Evolutionary conservation across 2,113 vertebrate genomes (phyloP), one percentile per base, ranked within the genome.

Genomic region (Microtus pennsylvanicus): DNA sequence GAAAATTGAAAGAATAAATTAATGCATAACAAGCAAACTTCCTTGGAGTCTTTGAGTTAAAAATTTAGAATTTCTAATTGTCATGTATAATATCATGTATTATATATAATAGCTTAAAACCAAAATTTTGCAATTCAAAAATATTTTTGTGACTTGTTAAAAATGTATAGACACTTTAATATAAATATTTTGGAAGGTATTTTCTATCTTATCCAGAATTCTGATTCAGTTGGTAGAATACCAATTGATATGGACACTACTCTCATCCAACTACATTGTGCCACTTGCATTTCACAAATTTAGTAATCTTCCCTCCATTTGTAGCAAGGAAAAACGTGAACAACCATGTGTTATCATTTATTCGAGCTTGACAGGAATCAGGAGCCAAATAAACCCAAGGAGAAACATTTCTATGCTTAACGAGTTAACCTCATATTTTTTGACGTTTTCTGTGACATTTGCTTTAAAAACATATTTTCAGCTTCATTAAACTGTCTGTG

Each of bases 371-470:
- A 97, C 92, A 97, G 92, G 97, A 98, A 97, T 98, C 97, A 98
- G 75, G 38, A 97, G 83, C 86, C 93, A 98, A 98, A 95, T 0
- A 2, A 97, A 98, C 97, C 93, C 61, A 90, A 98, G 87, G 90
- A 97, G 91, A 97, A 90, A 85, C 80, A 98, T 97, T 97, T 94
- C 88, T 97, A 45, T 97, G 87, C 97, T 89, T 98, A 97, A 97
- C 95, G 95, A 96, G 72, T 52, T 97, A 98, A 94, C 81, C 85
- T 97, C 86, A 96, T 1, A 0, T 94, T 92, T 61, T 92, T 97
- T 97, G 97, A 97, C 55, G 63, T 97, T 97, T 97, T 98, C 97
- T 97, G 93, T 97, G 96, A 97, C 97, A 98, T 98, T 97, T 96
- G 65, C 97, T 98, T 98, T 97, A 96, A 98, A 97, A 98, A 88